Conservation (phyloP, 1,140 invertebrate species). For the Temnothorax curvispinosus region DNA sequence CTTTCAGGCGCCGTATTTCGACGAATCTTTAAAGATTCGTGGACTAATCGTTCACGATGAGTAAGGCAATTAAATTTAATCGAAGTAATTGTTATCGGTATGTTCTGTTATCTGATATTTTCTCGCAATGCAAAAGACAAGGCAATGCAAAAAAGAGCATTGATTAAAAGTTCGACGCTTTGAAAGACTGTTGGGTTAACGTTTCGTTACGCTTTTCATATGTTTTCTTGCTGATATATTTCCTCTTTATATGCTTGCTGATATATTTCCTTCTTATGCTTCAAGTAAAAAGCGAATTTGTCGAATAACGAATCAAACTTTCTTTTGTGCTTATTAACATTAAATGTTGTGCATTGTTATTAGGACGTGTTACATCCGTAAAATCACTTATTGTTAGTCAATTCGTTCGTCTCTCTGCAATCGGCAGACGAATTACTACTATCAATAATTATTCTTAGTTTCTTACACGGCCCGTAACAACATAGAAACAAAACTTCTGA, state of each 20-base stretch:
- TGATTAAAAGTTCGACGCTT: constrained; percentile 56
- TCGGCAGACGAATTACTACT: constrained; percentile 29
- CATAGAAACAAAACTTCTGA: constrained; percentile 19
- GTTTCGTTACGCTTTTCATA: not conserved
- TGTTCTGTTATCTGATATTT: not conserved
- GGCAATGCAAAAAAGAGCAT: constrained; percentile 39
- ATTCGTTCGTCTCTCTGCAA: not conserved
- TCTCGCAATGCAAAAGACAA: constrained; percentile 49
- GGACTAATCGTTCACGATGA: not conserved
- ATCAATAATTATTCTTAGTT: constrained; percentile 12
- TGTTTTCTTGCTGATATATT: not conserved
- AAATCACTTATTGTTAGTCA: not conserved
- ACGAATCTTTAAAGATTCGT: not conserved
- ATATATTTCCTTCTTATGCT: not conserved
- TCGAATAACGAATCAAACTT: not conserved
- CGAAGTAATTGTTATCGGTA: constrained; percentile 2
- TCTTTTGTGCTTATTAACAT: constrained; percentile 43
- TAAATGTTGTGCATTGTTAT: constrained; percentile 56
- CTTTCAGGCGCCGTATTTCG: not conserved
- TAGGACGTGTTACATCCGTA: constrained; percentile 39
- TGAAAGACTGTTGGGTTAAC: constrained; percentile 73
- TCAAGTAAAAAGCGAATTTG: not conserved
- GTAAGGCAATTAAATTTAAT: constrained; percentile 37
- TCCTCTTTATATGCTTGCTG: not conserved
- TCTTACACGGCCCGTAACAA: not conserved